These are phyloP conservation scores for Neostethus bicornis DNA, from an alignment of 2,797 vertebrate genomes.

Conservation along the genomic window DNA sequence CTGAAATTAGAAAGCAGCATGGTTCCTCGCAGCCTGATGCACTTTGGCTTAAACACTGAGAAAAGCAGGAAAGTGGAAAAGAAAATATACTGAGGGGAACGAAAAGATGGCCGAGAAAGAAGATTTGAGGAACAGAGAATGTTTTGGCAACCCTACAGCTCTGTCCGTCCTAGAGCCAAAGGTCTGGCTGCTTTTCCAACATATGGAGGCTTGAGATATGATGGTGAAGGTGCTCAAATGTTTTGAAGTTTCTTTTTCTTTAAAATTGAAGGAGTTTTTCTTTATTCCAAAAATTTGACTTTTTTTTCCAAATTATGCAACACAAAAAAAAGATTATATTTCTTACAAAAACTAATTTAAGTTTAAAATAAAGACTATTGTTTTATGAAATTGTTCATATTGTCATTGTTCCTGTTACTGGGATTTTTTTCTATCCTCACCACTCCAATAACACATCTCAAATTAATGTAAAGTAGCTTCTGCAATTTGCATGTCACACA, in stretches of 20 bases:
- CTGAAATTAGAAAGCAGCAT: conserved; percentile 33
- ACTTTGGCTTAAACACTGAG: conserved; percentile 41
- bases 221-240: conserved; percentile 20
- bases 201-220: conserved; percentile 31
- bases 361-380: too few relatives aligned
- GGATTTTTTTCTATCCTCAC: too few relatives aligned
- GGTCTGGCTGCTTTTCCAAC: conserved; percentile 35
- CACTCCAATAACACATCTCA: too few relatives aligned
- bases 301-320: too few relatives aligned
- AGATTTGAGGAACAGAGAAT: conserved; percentile 30
- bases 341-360: too few relatives aligned
- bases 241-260: conserved; percentile 16
- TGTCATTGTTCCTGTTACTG: too few relatives aligned
- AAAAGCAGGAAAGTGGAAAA: background rate
- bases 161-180: conserved; percentile 28
- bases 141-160: conserved; percentile 25
- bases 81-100: background rate
- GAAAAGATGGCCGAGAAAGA: conserved; percentile 13
- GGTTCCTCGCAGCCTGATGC: conserved; percentile 25
- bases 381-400: too few relatives aligned
- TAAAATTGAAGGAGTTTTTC: too few relatives aligned
- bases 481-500: too few relatives aligned
- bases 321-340: too few relatives aligned
- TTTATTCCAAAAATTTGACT: too few relatives aligned
- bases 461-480: too few relatives aligned